Evolutionary conservation across 1,140 invertebrate species (phyloP).

Genomic region (Melitaea cinxia): DNA sequence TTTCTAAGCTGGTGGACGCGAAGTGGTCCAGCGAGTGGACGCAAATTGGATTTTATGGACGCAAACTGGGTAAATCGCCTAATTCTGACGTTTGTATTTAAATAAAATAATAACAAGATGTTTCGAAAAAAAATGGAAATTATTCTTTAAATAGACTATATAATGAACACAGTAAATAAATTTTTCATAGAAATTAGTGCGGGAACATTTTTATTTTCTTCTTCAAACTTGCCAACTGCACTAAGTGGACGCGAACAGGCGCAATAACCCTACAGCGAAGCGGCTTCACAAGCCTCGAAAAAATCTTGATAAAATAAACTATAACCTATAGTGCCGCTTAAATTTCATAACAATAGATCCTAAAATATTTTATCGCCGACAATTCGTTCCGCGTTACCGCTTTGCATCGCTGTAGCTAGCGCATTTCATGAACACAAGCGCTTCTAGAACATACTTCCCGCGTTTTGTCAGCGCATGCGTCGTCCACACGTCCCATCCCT

Average conservation of each 20-base stretch:
- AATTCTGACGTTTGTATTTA: too few relatives aligned
- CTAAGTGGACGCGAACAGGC: too few relatives aligned
- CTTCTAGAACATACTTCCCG: conserved; percentile 74
- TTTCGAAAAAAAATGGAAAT: neutral
- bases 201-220: too few relatives aligned
- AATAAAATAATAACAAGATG: too few relatives aligned
- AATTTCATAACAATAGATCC: conserved; percentile 32
- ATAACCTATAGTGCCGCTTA: conserved; percentile 12
- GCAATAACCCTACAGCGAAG: neutral
- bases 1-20: too few relatives aligned
- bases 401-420: conserved; percentile 33
- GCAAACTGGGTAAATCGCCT: too few relatives aligned
- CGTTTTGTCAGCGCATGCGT: conserved; percentile 70
- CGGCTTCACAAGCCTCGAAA: neutral
- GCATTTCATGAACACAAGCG: conserved; percentile 32
- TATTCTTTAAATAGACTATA: neutral
- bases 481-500: conserved; percentile 48
- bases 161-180: too few relatives aligned
- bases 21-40: too few relatives aligned
- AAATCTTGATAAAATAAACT: conserved; percentile 27
- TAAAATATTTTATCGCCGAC: conserved; percentile 29
- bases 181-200: too few relatives aligned
- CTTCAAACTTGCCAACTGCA: too few relatives aligned
- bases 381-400: conserved; percentile 8
- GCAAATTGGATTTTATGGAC: too few relatives aligned